Base-by-base conservation (phyloP, 2,888 invertebrate genomes). In the Nesidiocoris tenuis region DNA sequence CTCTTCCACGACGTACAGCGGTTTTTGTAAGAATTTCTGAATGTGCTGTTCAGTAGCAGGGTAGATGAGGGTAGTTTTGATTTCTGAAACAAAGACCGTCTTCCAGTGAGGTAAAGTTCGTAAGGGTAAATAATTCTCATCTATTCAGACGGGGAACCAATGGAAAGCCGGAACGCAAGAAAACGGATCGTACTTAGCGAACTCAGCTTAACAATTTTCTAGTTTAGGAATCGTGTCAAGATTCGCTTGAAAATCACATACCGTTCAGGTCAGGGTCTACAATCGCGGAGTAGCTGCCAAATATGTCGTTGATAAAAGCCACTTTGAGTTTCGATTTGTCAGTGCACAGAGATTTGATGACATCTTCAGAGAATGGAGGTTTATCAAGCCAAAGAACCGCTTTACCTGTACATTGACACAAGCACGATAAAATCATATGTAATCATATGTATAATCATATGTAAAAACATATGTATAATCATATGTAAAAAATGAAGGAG, bases 1-100 rank as follows among this genome's bases (percentile, higher is more conserved):
- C 85, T 99, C 99, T 76, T 90, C 85, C 3, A 99, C 86, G 21
- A 98, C 84, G 82, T 91, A 90, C 1, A 87, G 83, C 74, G 90
- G 88, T 80, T 94, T 93, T 25, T 87, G 86, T 9, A 90, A 87
- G 83, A 92, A 98, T 83, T 97, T 98, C 5, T 89, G 87, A 17
- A 98, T 90, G 81, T 98, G 97, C 82, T 95, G 94, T 74, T 93
- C 90, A 24, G 95, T 95, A 0, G 97, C 98, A 1, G 99, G 99
- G 84, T 92, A 93, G 79, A 98, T 93, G 23, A 98, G 87, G 7
- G 94, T 94, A 0, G 93, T 88, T 83, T 96, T 96, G 1, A 98
- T 86, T 80, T 88, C 95, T 95, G 87, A 22, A 74, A 72, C 21
- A 19, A 19, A n/a, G n/a, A 12, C 55, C 55, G 55, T 7, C 55